A percentile compares a stretch with the other conserved stretches of the same genome.
Evolutionary conservation across 2,113 vertebrate species (phyloP).

Genomic region (Acrocephalus kingi): DNA sequence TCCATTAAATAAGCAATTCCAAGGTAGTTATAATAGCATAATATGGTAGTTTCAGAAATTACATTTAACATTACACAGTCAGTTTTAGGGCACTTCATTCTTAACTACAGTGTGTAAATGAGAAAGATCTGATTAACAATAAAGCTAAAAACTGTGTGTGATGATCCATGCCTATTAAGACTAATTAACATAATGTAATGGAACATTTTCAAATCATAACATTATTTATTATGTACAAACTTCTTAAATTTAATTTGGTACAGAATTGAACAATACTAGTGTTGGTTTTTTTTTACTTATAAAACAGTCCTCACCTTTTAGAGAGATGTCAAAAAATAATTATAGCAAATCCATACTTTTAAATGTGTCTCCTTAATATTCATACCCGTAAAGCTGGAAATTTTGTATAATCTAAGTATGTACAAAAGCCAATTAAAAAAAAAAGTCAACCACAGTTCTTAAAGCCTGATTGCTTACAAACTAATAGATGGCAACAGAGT

Average conservation of each 20-base stretch:
- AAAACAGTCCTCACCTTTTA: not conserved
- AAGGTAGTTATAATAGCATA: not conserved
- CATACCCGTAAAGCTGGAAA: not conserved
- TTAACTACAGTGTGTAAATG: constrained; percentile 47
- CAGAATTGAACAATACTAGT: not conserved
- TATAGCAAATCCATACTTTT: not conserved
- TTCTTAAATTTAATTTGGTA: not conserved
- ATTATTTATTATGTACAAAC: constrained; percentile 1
- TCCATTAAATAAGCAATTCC: constrained; percentile 8
- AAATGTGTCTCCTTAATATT: not conserved
- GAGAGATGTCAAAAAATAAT: not conserved
- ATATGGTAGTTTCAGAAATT: constrained; percentile 16
- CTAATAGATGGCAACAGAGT: not conserved
- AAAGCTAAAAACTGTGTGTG: constrained; percentile 22
- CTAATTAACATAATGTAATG: not conserved
- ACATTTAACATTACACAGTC: not conserved
- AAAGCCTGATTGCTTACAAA: not conserved
- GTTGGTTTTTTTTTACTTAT: not conserved
- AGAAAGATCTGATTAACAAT: constrained; percentile 46
- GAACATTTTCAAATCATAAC: constrained; percentile 24
- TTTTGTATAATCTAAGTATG: not conserved
- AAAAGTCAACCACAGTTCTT: not conserved
- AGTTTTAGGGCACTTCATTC: constrained; percentile 14
- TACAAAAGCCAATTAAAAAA: not conserved
- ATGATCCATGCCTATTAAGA: constrained; percentile 15